Conservation (phyloP, 1,140 invertebrate species). For the Pseudomyrmex pallidus region DNA sequence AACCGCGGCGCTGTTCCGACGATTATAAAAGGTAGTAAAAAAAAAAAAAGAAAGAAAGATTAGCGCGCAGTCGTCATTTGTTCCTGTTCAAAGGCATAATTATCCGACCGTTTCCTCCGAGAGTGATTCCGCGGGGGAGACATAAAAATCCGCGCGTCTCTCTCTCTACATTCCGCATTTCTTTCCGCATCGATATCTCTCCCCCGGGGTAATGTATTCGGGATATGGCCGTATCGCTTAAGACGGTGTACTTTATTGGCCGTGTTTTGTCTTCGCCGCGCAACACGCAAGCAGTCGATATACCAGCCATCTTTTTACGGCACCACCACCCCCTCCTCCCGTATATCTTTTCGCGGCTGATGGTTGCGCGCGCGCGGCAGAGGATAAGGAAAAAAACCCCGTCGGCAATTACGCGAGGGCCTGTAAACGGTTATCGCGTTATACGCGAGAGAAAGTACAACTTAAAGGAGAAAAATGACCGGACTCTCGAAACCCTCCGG, state of each 20-base stretch:
- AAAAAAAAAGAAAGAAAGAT: neutral
- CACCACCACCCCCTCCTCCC: neutral
- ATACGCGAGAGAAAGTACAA: conserved; percentile 60
- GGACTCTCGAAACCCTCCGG: conserved; percentile 23
- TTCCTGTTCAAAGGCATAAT: conserved; percentile 36
- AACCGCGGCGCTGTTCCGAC: conserved; percentile 14
- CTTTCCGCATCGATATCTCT: neutral
- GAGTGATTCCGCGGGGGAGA: neutral
- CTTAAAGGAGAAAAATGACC: conserved; percentile 51
- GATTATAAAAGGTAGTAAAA: conserved; percentile 37
- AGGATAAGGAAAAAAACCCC: conserved; percentile 12
- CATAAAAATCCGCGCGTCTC: conserved; percentile 34
- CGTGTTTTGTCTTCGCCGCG: conserved; percentile 28
- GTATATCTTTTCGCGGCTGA: conserved; percentile 36
- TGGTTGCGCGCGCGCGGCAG: conserved; percentile 22
- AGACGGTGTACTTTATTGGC: conserved; percentile 23
- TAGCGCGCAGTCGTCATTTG: conserved; percentile 18
- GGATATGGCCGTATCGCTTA: conserved; percentile 5
- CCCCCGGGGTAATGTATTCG: conserved; percentile 5
- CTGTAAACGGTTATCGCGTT: conserved; percentile 69
- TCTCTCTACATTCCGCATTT: neutral
- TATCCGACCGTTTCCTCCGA: conserved; percentile 5
- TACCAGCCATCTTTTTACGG: conserved; percentile 49
- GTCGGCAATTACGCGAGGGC: conserved; percentile 63
- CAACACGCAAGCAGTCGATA: conserved; percentile 32